Conservation (phyloP, 2,797 vertebrate species). For the Tolypeutes matacus region DNA sequence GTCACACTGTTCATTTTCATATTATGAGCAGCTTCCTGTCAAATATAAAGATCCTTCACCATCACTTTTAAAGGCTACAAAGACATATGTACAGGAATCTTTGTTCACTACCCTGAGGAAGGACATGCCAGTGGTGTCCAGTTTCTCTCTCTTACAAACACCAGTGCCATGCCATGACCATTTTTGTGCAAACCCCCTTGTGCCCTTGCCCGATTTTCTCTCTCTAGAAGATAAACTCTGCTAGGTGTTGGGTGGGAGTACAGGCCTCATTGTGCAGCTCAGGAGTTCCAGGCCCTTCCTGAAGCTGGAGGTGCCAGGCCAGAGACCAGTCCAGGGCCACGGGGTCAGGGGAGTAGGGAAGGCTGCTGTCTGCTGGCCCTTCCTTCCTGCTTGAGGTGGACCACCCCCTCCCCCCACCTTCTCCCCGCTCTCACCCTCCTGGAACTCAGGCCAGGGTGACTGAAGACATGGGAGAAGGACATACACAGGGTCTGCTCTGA, state of each 20-base stretch:
- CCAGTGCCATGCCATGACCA: constrained; percentile 5
- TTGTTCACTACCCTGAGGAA: not conserved
- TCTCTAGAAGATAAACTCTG: constrained; percentile 16
- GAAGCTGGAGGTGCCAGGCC: constrained; percentile 3
- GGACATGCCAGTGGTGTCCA: not conserved
- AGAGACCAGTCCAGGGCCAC: not conserved
- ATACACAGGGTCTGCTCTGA: not conserved
- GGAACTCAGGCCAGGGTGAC: not conserved
- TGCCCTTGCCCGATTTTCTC: not conserved
- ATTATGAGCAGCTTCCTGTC: constrained; percentile 5
- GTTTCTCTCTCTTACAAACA: constrained; percentile 62
- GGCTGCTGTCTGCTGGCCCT: not conserved
- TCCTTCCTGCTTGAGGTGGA: not conserved
- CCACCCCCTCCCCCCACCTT: not conserved
- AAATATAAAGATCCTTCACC: not conserved
- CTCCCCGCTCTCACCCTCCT: not conserved
- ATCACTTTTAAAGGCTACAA: not conserved
- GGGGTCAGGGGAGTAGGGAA: not conserved
- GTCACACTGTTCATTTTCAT: not conserved
- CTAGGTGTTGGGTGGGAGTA: constrained; percentile 26
- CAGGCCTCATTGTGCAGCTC: not conserved
- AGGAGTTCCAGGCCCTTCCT: not conserved
- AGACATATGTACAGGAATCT: not conserved
- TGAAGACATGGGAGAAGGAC: not conserved
- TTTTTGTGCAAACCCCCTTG: constrained; percentile 67